phyloP scores from a whole-genome alignment of 2,113 vertebrate species.

The Gulo gulo region DNA sequence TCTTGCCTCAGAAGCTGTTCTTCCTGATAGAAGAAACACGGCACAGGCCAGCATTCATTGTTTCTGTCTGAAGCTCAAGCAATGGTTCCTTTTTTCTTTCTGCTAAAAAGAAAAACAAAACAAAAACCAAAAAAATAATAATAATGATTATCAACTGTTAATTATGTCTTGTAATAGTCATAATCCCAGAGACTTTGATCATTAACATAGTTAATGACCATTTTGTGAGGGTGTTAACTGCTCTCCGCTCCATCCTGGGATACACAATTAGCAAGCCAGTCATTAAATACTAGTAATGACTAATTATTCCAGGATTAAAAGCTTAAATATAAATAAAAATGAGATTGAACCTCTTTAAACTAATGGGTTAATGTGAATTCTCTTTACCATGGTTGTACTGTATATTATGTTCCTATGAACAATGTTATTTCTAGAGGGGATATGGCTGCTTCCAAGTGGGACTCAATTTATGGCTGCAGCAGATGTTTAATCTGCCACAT shows the following conservation, averaged over 20 bases:
- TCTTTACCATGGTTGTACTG: conserved; percentile 60
- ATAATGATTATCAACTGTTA: conserved; percentile 78
- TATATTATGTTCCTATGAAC: conserved; percentile 66
- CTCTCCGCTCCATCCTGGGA: conserved; percentile 78
- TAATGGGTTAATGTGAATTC: conserved; percentile 66
- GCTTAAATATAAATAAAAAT: conserved; percentile 83
- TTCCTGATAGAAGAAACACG: not conserved
- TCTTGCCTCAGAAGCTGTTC: not conserved
- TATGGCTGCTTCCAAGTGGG: conserved; percentile 51
- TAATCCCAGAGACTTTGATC: conserved; percentile 81
- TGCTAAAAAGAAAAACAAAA: not conserved
- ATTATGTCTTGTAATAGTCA: conserved; percentile 80
- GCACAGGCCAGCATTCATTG: not conserved
- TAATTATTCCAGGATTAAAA: conserved; percentile 83
- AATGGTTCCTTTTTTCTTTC: conserved; percentile 53
- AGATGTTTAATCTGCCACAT: conserved; percentile 73
- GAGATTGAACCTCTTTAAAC: conserved; percentile 78
- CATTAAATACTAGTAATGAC: conserved; percentile 83
- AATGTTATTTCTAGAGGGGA: conserved; percentile 62
- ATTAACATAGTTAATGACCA: conserved; percentile 82
- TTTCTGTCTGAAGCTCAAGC: conserved; percentile 14
- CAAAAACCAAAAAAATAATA: conserved; percentile 34
- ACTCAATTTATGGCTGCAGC: conserved; percentile 64
- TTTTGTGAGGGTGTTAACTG: conserved; percentile 79
- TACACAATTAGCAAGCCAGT: conserved; percentile 81